phyloP scores from a whole-genome alignment of 2,113 vertebrate genomes.

The Gadus macrocephalus region DNA sequence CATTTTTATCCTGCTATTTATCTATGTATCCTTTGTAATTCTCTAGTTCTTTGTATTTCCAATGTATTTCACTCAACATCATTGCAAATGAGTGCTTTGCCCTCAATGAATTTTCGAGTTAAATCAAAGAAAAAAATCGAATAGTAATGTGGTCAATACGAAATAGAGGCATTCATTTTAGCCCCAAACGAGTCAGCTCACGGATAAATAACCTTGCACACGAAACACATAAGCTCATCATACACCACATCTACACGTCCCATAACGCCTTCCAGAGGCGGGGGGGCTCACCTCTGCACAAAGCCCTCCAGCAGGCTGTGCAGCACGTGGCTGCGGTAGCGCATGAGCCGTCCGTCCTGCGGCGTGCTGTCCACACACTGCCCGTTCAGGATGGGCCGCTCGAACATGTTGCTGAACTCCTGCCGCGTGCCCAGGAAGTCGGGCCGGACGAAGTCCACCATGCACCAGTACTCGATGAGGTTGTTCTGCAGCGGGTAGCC shows the following conservation, averaged over 20 bases:
- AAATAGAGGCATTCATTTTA: background rate
- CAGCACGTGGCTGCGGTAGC: slow-evolving; percentile 96
- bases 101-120: background rate
- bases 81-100: too few relatives aligned
- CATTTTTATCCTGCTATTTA: too few relatives aligned
- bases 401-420: slow-evolving; percentile 99
- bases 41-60: too few relatives aligned
- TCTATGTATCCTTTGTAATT: too few relatives aligned
- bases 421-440: slow-evolving; percentile 96
- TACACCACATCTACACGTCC: background rate
- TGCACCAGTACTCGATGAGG: slow-evolving; percentile 98
- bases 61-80: too few relatives aligned
- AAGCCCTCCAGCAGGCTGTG: slow-evolving; percentile 98
- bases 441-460: slow-evolving; percentile 97
- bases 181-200: too few relatives aligned
- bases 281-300: slow-evolving; percentile 87
- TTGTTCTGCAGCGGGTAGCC: slow-evolving; percentile 98
- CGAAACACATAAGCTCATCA: too few relatives aligned
- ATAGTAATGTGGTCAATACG: background rate
- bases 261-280: background rate
- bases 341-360: slow-evolving; percentile 93
- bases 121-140: background rate
- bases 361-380: slow-evolving; percentile 97
- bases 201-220: too few relatives aligned
- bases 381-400: slow-evolving; percentile 95